Conservation (phyloP, 2,888 invertebrate genomes). For the Andricus curvator region DNA sequence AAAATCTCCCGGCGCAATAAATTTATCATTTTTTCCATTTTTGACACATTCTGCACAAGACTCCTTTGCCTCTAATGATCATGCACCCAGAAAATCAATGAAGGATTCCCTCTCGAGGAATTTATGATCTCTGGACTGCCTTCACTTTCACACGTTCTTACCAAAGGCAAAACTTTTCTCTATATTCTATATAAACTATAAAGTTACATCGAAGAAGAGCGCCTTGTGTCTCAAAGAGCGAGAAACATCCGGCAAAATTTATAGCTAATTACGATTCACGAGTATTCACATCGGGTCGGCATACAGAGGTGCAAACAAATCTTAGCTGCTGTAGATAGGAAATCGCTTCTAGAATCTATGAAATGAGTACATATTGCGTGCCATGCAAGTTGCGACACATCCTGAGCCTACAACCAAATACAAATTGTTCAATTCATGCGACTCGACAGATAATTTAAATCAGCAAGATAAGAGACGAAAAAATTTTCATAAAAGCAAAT, state of each 20-base stretch:
- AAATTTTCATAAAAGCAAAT: conserved; percentile 30
- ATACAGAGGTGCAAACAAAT: conserved; percentile 24
- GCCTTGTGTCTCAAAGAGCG: conserved; percentile 18
- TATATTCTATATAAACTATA: not conserved
- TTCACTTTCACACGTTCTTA: conserved; percentile 36
- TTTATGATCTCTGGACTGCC: conserved; percentile 4
- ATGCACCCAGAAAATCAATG: conserved; percentile 17
- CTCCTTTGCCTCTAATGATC: not conserved
- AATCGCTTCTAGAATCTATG: conserved; percentile 35
- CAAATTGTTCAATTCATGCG: conserved; percentile 32
- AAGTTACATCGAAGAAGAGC: conserved; percentile 3
- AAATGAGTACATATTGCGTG: conserved; percentile 32
- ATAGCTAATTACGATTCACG: conserved; percentile 33
- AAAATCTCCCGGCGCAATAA: not conserved
- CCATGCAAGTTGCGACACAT: conserved; percentile 33
- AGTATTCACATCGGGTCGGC: conserved; percentile 16
- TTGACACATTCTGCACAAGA: not conserved
- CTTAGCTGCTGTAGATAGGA: conserved; percentile 22
- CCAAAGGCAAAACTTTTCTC: conserved; percentile 13
- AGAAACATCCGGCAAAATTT: conserved; percentile 35
- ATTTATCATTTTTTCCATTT: not conserved
- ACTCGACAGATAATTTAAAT: conserved; percentile 38
- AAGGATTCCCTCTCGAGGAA: not conserved
- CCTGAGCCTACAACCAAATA: conserved; percentile 21
- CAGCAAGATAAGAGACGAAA: conserved; percentile 14